phyloP scores from a whole-genome alignment of 2,113 vertebrate genomes.

The Reinhardtius hippoglossoides region DNA sequence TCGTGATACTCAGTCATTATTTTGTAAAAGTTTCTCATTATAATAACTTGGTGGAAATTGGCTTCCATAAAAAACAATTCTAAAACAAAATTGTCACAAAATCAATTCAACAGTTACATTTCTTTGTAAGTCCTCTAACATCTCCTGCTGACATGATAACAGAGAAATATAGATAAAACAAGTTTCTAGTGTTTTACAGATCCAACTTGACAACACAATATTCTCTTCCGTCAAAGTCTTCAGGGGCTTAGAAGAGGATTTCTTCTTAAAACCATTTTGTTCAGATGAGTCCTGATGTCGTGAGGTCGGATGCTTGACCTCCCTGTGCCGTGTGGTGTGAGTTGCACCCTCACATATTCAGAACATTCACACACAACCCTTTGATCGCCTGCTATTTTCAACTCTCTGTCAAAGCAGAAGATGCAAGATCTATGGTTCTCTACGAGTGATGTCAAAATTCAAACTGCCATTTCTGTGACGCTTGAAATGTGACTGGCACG shows the following conservation, averaged over 20 bases:
- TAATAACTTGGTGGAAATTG: no score
- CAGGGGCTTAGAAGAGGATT: neutral
- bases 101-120: no score
- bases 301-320: slow-evolving; percentile 30
- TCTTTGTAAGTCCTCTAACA: neutral
- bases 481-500: slow-evolving; percentile 27
- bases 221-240: neutral
- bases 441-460: slow-evolving; percentile 35
- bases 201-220: neutral
- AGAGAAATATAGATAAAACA: neutral
- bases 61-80: no score
- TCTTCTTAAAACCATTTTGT: slow-evolving; percentile 26
- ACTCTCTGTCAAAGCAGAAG: slow-evolving; percentile 50
- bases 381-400: slow-evolving; percentile 70
- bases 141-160: neutral
- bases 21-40: no score
- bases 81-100: no score
- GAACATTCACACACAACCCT: slow-evolving; percentile 50
- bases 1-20: no score
- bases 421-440: slow-evolving; percentile 59
- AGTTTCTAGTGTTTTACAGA: neutral
- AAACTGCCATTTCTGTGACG: slow-evolving; percentile 12
- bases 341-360: slow-evolving; percentile 50
- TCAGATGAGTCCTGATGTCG: slow-evolving; percentile 15
- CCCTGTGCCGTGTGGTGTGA: neutral